Conservation (phyloP, 2,888 invertebrate species). For the Alcis repandata region DNA sequence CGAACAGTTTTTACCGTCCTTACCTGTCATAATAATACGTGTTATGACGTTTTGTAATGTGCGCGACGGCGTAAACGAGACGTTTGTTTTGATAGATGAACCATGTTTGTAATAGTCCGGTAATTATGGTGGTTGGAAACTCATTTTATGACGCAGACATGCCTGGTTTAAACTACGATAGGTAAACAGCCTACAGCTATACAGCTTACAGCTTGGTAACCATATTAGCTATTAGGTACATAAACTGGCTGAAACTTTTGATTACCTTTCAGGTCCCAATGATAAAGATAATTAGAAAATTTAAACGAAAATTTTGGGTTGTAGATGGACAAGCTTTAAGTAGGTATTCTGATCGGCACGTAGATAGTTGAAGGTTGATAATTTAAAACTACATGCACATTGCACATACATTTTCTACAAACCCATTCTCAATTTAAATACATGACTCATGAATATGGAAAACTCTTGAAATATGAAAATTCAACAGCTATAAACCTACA, state of each 20-base stretch:
- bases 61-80: constrained; percentile 59
- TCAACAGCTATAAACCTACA: constrained; percentile 42
- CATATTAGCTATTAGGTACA: no score
- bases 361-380: not conserved
- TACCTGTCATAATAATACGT: constrained; percentile 69
- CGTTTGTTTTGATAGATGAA: constrained; percentile 64
- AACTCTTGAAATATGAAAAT: constrained; percentile 34
- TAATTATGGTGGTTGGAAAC: constrained; percentile 31
- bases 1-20: constrained; percentile 61
- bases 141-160: no score
- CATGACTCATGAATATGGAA: constrained; percentile 12
- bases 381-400: not conserved
- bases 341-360: no score
- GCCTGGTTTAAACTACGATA: not conserved
- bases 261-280: no score
- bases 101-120: constrained; percentile 47
- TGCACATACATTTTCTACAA: not conserved
- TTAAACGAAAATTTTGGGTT: no score
- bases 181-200: not conserved
- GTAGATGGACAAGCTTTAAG: not conserved
- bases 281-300: no score
- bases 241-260: no score
- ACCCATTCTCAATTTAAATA: not conserved
- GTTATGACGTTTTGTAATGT: constrained; percentile 66
- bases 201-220: no score